Evolutionary conservation across 1,140 invertebrate genomes (phyloP), one percentile per base, ranked within the genome.

Genomic region (Hylaeus anthracinus): DNA sequence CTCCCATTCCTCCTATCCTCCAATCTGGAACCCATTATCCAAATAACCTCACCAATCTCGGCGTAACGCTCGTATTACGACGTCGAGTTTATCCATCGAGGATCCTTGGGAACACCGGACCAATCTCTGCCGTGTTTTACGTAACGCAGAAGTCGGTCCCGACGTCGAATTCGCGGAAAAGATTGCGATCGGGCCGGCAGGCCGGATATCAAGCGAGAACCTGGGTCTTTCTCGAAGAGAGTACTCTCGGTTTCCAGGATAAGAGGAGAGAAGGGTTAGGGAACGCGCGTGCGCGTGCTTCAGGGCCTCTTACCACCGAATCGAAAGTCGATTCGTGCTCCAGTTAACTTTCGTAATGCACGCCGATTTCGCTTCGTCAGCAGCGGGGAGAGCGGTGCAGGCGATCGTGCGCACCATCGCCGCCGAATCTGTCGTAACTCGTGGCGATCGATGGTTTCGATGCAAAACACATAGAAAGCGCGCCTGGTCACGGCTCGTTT

Each of bases 301-400:
- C 48, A 45, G 37, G 56, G 53, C 5, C 58, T n/a, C 60, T 70
- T 39, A 39, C 58, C 73, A 55, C 26, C 81, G 81, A 88, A 88
- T 88, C 84, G 87, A 88, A 88, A 88, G 87, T 88, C 83, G 70
- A 88, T 85, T 80, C 84, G 81, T 86, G 87, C 86, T 88, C 87
- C 78, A 88, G 86, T 88, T 88, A 86, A 86, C 86, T 88, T 84
- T 88, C 87, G 86, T 83, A 84, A 88, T 82, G 76, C 79, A 45
- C 81, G 65, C 67, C 85, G 81, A 86, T 87, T 86, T 84, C 82
- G 82, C 82, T 64, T 73, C 63, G 86, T 75, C 67, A 72, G 74
- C 85, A 39, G 70, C 58, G 66, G 14, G 67, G 43, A 55, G 39
- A 53, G n/a, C 53, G 80, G 67, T 77, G 78, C 78, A 5, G 66